These are phyloP conservation scores for Eublepharis macularius DNA, from an alignment of 2,113 vertebrate genomes.

Conservation along the genomic window DNA sequence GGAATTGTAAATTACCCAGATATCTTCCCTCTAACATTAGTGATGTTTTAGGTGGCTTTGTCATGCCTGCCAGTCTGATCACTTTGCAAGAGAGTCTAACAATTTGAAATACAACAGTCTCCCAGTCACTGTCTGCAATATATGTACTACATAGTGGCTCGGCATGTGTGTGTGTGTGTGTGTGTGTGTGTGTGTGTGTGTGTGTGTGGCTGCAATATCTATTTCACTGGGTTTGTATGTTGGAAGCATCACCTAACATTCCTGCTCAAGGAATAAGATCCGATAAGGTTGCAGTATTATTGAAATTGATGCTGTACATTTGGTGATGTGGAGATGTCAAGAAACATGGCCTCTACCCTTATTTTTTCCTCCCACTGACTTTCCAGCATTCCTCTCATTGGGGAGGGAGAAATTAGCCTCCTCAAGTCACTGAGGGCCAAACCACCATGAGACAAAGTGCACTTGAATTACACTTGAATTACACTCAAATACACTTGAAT, in stretches of 20 bases:
- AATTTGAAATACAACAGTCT: neutral
- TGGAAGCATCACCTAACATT: neutral
- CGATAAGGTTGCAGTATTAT: neutral
- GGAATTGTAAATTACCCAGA: neutral
- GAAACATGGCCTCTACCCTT: neutral
- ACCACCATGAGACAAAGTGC: no score
- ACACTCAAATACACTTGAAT: no score
- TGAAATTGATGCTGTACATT: neutral
- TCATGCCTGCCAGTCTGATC: neutral
- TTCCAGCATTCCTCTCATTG: neutral
- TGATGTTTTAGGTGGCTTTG: neutral
- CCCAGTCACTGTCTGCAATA: neutral
- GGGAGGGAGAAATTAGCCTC: no score
- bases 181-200: no score
- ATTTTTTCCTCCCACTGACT: neutral
- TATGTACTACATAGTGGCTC: no score
- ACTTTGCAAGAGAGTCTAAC: neutral
- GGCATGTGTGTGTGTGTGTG: no score
- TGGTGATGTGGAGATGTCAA: neutral
- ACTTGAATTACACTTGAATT: no score
- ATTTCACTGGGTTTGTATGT: neutral
- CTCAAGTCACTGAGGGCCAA: no score
- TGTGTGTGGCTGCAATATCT: no score
- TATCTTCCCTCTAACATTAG: neutral
- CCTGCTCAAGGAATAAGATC: neutral